Evolutionary conservation across 2,888 invertebrate genomes (phyloP).

Genomic region (Acronicta leporina): DNA sequence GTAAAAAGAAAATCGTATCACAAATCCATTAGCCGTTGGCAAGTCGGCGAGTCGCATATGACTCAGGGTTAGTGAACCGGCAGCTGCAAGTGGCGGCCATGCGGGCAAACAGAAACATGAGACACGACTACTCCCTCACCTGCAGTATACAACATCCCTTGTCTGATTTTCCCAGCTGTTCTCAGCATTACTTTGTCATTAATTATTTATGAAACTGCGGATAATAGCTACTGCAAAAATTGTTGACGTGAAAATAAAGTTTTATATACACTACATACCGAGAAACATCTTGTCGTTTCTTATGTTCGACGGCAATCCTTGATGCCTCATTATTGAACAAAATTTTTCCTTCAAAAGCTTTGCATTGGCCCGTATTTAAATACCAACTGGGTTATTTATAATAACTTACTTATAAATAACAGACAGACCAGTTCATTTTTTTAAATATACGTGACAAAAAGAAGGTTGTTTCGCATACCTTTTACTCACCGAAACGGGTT

Average conservation of each 20-base stretch:
- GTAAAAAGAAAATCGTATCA: constrained; percentile 57
- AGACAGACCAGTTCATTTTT: constrained; percentile 50
- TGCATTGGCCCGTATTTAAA: constrained; percentile 41
- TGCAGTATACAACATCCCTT: constrained; percentile 49
- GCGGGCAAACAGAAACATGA: constrained; percentile 61
- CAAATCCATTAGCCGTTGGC: constrained; percentile 64
- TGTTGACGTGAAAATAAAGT: constrained; percentile 18
- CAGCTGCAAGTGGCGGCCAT: constrained; percentile 73
- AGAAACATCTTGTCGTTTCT: constrained; percentile 8
- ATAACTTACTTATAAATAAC: constrained; percentile 49
- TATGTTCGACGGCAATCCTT: neutral
- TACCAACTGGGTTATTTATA: constrained; percentile 36
- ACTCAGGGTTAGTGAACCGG: constrained; percentile 75
- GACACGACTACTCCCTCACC: constrained; percentile 59
- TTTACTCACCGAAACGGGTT: constrained; percentile 76
- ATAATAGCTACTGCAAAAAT: constrained; percentile 33
- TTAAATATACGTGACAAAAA: constrained; percentile 61
- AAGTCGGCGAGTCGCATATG: constrained; percentile 57
- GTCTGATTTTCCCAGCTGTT: constrained; percentile 45
- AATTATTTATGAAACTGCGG: constrained; percentile 38
- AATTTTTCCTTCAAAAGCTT: constrained; percentile 36
- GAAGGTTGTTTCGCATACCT: constrained; percentile 73
- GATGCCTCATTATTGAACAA: constrained; percentile 12
- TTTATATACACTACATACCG: constrained; percentile 8
- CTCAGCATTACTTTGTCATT: constrained; percentile 38